A percentile compares a stretch with the other conserved stretches of the same genome.
Evolutionary conservation across 2,113 vertebrate genomes (phyloP).

Genomic region (Sciurus niger): DNA sequence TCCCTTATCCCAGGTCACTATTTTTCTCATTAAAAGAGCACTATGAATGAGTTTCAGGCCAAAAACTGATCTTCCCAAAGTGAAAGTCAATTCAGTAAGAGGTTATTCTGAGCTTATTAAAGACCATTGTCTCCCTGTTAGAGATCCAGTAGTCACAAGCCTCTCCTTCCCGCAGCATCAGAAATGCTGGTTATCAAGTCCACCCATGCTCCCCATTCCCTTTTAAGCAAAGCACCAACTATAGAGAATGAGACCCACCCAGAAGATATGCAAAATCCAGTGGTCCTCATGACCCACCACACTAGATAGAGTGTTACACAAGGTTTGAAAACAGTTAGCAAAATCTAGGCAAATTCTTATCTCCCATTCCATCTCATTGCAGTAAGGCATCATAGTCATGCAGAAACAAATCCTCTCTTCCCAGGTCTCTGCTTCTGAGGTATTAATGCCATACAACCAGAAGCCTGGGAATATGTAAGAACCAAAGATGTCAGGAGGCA

Average conservation of each 20-base stretch:
- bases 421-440: background rate
- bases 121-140: background rate
- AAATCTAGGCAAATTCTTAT: background rate
- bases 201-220: too few relatives aligned
- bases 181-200: background rate
- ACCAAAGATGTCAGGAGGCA: background rate
- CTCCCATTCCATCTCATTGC: background rate
- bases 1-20: slow-evolving; percentile 48
- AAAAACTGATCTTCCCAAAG: slow-evolving; percentile 58
- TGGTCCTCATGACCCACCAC: background rate
- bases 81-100: slow-evolving; percentile 57
- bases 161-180: background rate
- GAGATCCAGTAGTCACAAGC: background rate
- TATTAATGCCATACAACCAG: background rate
- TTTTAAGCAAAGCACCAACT: background rate
- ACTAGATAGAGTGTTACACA: background rate
- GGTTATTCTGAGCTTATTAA: background rate
- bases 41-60: background rate
- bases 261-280: background rate
- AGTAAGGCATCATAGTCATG: background rate
- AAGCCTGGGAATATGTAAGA: background rate
- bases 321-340: background rate
- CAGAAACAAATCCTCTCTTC: background rate
- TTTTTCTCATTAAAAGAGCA: slow-evolving; percentile 45
- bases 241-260: background rate